phyloP scores from a whole-genome alignment of 1,140 invertebrate genomes.

The Aphelinus certus region DNA sequence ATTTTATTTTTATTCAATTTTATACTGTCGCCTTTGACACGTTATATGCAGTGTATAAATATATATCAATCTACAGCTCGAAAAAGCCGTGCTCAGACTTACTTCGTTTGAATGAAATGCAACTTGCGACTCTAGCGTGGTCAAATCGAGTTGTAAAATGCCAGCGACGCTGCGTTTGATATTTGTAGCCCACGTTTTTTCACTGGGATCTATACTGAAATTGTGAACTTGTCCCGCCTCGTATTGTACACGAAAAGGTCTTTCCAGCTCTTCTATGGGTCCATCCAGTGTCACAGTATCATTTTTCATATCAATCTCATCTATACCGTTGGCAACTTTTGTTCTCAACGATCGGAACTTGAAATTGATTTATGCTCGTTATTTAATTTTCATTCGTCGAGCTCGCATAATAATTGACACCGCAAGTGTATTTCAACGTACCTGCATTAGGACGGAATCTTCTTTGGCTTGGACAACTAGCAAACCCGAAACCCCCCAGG shows the following conservation, averaged over 20 bases:
- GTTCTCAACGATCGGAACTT: constrained; percentile 55
- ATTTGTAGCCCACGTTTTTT: constrained; percentile 74
- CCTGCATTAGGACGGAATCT: constrained; percentile 52
- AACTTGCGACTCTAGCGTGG: constrained; percentile 49
- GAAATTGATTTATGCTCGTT: background rate
- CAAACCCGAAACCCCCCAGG: constrained; percentile 57
- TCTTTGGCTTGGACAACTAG: constrained; percentile 52
- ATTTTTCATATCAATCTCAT: constrained; percentile 38
- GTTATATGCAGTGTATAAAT: too few species aligned
- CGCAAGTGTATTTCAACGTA: constrained; percentile 31
- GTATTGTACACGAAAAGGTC: constrained; percentile 59
- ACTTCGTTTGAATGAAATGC: constrained; percentile 62
- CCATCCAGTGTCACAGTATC: constrained; percentile 43
- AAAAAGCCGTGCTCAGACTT: constrained; percentile 25
- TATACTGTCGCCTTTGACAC: too few species aligned
- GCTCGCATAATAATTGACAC: background rate
- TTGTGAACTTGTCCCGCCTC: constrained; percentile 58
- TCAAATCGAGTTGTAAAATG: constrained; percentile 69
- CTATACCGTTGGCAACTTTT: constrained; percentile 55
- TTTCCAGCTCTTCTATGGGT: constrained; percentile 50
- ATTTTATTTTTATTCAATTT: too few species aligned
- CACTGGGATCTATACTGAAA: constrained; percentile 59
- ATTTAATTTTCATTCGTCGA: too few species aligned
- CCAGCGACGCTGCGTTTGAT: constrained; percentile 73
- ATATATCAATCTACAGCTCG: background rate